Evolutionary conservation across 2,797 vertebrate species (phyloP).

Genomic region (Pseudocheirus occidentalis): DNA sequence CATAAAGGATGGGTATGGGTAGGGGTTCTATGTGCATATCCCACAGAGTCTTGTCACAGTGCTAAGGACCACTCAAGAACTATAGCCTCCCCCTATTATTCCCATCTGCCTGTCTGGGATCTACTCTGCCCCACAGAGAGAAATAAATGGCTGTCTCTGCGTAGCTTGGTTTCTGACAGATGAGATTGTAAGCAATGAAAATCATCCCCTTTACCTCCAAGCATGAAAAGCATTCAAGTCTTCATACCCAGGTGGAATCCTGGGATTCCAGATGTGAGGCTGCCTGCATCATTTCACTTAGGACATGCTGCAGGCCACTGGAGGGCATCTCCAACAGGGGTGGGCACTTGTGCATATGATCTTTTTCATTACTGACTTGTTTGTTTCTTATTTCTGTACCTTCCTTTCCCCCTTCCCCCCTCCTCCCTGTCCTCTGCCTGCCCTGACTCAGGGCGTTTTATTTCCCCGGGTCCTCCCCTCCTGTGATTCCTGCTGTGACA

Average conservation of each 20-base stretch:
- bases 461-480: not conserved
- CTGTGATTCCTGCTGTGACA: slow-evolving; percentile 56
- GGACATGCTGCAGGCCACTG: slow-evolving; percentile 38
- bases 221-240: slow-evolving; percentile 1
- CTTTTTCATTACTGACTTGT: not conserved
- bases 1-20: not conserved
- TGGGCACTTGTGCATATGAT: not conserved
- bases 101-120: not conserved
- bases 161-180: not conserved
- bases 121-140: not conserved
- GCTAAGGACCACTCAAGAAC: not conserved
- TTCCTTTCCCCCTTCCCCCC: not conserved
- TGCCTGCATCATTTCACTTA: slow-evolving; percentile 38
- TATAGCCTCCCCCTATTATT: not conserved
- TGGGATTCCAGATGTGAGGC: slow-evolving; percentile 48
- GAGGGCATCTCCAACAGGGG: slow-evolving; percentile 44
- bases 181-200: not conserved
- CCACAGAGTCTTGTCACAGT: not conserved
- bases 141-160: not conserved
- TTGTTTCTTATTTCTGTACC: not conserved
- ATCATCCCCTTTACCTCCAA: slow-evolving; percentile 7
- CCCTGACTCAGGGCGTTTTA: not conserved
- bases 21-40: not conserved
- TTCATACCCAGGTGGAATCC: slow-evolving; percentile 47
- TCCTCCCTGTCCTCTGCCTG: not conserved